Evolutionary conservation across 2,797 vertebrate genomes (phyloP).

Genomic region (Parauchenoglanis ngamensis): DNA sequence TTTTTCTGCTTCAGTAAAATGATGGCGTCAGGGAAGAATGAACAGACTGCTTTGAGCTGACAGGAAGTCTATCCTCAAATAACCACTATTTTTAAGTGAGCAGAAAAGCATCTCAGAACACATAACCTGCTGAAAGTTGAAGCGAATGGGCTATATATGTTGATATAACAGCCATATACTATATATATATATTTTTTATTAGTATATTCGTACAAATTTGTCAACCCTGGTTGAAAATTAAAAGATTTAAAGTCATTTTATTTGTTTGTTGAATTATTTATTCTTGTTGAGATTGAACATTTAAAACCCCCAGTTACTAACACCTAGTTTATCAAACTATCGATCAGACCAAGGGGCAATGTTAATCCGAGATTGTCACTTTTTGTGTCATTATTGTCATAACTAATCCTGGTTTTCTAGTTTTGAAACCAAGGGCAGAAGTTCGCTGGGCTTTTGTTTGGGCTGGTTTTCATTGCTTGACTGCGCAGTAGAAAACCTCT

Average conservation of each 20-base stretch:
- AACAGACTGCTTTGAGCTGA: neutral
- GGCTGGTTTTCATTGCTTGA: neutral
- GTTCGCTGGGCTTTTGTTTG: neutral
- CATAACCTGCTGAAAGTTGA: neutral
- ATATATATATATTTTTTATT: neutral
- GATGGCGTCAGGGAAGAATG: neutral
- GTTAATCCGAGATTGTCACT: neutral
- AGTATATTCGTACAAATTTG: too few species aligned
- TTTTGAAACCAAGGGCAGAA: neutral
- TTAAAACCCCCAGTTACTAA: neutral
- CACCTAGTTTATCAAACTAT: neutral
- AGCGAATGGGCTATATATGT: neutral
- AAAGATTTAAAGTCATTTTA: neutral
- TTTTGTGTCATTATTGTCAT: neutral
- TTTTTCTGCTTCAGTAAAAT: too few species aligned
- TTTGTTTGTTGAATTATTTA: neutral
- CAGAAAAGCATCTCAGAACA: neutral
- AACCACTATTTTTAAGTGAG: neutral
- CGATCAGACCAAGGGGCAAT: neutral
- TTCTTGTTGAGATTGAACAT: neutral
- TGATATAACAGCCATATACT: neutral
- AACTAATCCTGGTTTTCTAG: neutral
- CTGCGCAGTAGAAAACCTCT: neutral
- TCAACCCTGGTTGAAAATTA: too few species aligned
- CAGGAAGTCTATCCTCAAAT: neutral